Conservation (phyloP, 2,797 vertebrate genomes). For the Poecilia wingei region DNA sequence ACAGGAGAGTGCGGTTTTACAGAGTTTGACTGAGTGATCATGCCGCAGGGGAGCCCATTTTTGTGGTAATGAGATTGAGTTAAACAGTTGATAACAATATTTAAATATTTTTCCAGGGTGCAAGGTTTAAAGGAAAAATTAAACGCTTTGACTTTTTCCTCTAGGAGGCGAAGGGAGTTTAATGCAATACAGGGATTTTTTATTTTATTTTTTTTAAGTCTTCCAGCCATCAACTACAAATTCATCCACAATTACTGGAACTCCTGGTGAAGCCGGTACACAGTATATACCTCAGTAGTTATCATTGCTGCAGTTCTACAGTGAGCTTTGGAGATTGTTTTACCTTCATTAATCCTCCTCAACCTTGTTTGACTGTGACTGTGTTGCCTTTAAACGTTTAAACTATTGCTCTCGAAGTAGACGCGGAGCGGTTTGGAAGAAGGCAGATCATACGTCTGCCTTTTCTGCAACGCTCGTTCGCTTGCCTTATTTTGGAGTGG, state of each 20-base stretch:
- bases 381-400: background rate
- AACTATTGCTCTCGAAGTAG: background rate
- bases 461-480: background rate
- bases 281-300: background rate
- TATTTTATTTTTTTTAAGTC: background rate
- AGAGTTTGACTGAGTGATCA: conserved; percentile 40
- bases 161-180: background rate
- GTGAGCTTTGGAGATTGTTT: background rate
- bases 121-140: background rate
- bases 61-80: conserved; percentile 37
- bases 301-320: background rate
- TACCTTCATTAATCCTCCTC: background rate
- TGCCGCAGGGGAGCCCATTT: conserved; percentile 44
- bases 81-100: background rate
- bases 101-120: background rate
- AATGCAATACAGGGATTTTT: background rate
- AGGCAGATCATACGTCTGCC: background rate
- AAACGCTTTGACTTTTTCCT: background rate
- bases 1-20: conserved; percentile 48
- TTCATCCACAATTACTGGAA: background rate
- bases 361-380: background rate
- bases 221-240: background rate
- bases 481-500: background rate
- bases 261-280: background rate
- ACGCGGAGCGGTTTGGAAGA: background rate